These are phyloP conservation scores for Vanessa cardui DNA, from an alignment of 2,888 invertebrate genomes.

Conservation along the genomic window DNA sequence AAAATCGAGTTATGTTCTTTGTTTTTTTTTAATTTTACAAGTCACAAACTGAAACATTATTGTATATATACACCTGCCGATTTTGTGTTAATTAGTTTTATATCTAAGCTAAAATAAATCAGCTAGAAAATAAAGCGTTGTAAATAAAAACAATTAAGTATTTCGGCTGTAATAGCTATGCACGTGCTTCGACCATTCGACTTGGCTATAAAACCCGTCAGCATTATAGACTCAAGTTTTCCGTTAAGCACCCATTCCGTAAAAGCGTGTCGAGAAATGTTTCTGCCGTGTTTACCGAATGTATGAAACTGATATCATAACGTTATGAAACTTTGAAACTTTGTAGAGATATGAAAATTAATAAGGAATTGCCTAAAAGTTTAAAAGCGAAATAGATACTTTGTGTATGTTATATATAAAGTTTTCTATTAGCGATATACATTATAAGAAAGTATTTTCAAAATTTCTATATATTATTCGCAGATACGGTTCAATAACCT, in stretches of 20 bases:
- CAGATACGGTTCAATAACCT: too few relatives aligned
- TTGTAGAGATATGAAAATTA: neutral
- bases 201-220: slow-evolving; percentile 8
- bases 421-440: too few relatives aligned
- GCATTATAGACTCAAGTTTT: slow-evolving; percentile 28
- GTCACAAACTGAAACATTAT: too few relatives aligned
- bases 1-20: too few relatives aligned
- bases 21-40: too few relatives aligned
- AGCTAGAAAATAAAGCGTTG: neutral
- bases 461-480: too few relatives aligned
- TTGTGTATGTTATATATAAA: too few relatives aligned
- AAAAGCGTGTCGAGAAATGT: slow-evolving; percentile 7
- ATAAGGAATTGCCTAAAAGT: neutral
- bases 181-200: neutral
- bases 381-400: too few relatives aligned
- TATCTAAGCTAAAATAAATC: too few relatives aligned
- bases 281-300: slow-evolving; percentile 16
- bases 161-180: neutral
- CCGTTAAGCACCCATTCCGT: slow-evolving; percentile 23
- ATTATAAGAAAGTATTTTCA: too few relatives aligned
- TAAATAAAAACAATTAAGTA: neutral
- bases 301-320: slow-evolving; percentile 5
- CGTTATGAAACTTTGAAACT: neutral
- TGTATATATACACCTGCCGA: too few relatives aligned
- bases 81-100: too few relatives aligned